Evolutionary conservation across 2,113 vertebrate genomes (phyloP).

Genomic region (Aptenodytes forsteri): DNA sequence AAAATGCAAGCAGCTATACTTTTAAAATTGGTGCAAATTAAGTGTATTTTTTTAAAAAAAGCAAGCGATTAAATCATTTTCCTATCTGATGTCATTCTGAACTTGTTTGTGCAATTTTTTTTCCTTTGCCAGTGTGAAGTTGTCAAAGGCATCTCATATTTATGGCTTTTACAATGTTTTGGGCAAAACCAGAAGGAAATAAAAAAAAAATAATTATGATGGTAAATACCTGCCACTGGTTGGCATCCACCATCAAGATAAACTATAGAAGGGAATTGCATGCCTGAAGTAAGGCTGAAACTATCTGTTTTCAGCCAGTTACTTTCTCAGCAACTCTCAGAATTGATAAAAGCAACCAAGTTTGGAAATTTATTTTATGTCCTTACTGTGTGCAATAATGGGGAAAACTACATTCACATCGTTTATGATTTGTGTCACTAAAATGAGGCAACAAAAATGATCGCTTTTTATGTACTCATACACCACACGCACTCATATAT

Average conservation of each 20-base stretch:
- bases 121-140: neutral
- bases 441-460: neutral
- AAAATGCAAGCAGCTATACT: neutral
- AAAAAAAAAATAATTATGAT: neutral
- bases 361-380: neutral
- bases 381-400: neutral
- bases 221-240: neutral
- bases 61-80: rapidly evolving
- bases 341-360: neutral
- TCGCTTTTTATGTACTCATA: neutral
- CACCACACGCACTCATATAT: neutral
- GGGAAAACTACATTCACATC: neutral
- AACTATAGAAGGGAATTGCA: neutral
- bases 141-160: neutral
- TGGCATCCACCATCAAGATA: neutral
- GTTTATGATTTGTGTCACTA: neutral
- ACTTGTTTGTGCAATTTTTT: neutral
- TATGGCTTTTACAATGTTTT: neutral
- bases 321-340: neutral
- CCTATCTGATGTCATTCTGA: neutral
- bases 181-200: neutral
- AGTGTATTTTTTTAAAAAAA: neutral
- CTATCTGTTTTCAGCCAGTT: neutral
- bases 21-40: neutral
- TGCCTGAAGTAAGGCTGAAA: neutral